Evolutionary conservation across 2,797 vertebrate genomes (phyloP).

Genomic region (Centropyge bicolor): DNA sequence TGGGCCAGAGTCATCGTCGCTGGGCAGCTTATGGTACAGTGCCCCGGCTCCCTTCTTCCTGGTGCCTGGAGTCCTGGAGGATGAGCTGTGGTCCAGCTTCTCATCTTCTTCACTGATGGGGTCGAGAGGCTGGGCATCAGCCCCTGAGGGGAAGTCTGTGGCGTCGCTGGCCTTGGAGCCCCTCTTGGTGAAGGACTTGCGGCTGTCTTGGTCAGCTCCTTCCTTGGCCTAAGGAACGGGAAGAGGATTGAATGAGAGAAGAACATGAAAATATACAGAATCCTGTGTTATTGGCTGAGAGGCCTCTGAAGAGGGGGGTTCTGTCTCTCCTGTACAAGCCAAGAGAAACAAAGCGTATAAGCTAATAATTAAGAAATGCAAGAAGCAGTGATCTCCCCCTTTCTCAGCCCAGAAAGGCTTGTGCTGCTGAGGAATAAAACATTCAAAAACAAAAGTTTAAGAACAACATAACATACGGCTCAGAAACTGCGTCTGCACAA

Average conservation of each 20-base stretch:
- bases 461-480: conserved; percentile 7
- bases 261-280: conserved; percentile 61
- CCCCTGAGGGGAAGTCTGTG: conserved; percentile 87
- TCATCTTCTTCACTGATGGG: conserved; percentile 99
- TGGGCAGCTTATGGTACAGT: conserved; percentile 92
- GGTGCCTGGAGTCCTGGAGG: conserved; percentile 83
- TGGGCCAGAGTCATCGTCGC: conserved; percentile 91
- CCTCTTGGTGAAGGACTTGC: conserved; percentile 89
- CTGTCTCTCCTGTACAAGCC: conserved; percentile 45
- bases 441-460: conserved; percentile 31
- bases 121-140: conserved; percentile 90
- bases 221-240: conserved; percentile 84
- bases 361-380: conserved; percentile 60
- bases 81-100: conserved; percentile 90
- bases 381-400: conserved; percentile 47
- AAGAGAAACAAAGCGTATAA: conserved; percentile 67
- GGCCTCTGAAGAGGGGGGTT: conserved; percentile 56
- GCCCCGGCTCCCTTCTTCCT: conserved; percentile 88
- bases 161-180: conserved; percentile 88
- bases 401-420: conserved; percentile 38
- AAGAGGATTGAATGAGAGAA: conserved; percentile 59
- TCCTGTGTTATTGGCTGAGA: conserved; percentile 37
- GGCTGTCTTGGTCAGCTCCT: conserved; percentile 87
- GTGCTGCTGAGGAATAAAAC: conserved; percentile 7
- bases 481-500: conserved; percentile 16